Base-by-base conservation (phyloP, 1,140 invertebrate genomes). In the Apis laboriosa region DNA sequence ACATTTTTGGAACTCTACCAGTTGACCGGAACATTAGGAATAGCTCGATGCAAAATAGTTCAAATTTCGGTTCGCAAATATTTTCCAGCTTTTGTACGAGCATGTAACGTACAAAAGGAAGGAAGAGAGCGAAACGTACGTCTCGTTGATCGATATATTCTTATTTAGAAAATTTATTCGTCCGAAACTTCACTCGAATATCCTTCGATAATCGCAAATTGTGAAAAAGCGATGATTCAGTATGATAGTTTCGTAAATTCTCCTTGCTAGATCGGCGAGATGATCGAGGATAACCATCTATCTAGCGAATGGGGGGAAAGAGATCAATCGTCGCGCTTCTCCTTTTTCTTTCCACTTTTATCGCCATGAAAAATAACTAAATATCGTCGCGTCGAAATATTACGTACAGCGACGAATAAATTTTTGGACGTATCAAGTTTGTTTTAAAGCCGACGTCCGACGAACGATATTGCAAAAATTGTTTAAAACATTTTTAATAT, bases 251-350 rank as follows among this genome's bases (percentile, higher is more conserved):
- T 82, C 64, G 64, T 77, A 82, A 82, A 82, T 74, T 77, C 64
- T 70, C 73, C n/a, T 51, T 82, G 80, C 64, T 74, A 70, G 73
- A 82, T 68, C 73, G 80, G 43, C 63, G 72, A 66, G 73, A 82
- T 82, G 80, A 82, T 82, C 80, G 74, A 82, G 80, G 64, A 56
- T 77, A 80, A 58, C 79, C 71, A 75, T 67, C 70, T 73, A 80
- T 64, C 53, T 24, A 24, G 15, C 49, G 4, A 49, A 51, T 2
- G 9, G 11, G 12, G 15, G 34, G 15, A 34, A 49, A 34, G 5
- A 75, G 71, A 75, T 80, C 79, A 75, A 63, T 80, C 79, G 79
- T 61, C 76, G 34, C 51, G 5, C 55, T 49, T 15, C 9, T 61
- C 15, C 11, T 19, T 11, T 61, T 49, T 17, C 55, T 56, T 7